Conservation (phyloP, 2,113 vertebrate species). For the Passer domesticus region DNA sequence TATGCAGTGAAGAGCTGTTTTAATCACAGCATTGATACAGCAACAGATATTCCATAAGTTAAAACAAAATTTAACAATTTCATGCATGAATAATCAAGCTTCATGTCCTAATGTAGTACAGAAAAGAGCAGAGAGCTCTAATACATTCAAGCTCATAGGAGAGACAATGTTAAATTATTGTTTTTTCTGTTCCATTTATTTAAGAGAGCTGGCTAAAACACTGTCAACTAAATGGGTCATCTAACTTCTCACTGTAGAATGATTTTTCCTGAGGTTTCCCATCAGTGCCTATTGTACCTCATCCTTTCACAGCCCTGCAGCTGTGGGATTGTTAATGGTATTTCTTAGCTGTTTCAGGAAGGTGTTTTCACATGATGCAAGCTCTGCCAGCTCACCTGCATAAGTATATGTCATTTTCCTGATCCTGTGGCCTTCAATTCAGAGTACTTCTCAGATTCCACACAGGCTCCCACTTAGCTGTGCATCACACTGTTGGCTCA, state of each 20-base stretch:
- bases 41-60: neutral
- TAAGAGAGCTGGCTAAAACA: neutral
- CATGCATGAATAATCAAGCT: constrained; percentile 21
- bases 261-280: neutral
- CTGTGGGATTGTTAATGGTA: neutral
- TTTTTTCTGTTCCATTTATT: neutral
- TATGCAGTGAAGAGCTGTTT: neutral
- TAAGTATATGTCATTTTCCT: neutral
- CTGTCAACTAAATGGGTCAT: neutral
- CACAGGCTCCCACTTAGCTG: neutral
- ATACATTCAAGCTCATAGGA: neutral
- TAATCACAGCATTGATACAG: neutral
- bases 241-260: neutral
- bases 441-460: neutral
- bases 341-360: neutral
- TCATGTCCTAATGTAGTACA: neutral
- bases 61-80: constrained; percentile 49
- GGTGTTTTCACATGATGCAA: neutral
- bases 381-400: constrained; percentile 1
- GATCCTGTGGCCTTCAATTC: neutral
- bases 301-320: constrained; percentile 8
- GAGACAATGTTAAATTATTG: constrained; percentile 12
- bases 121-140: neutral
- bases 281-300: neutral
- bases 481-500: neutral